Conservation (phyloP, 2,888 invertebrate species). For the Sminthurides aquaticus region DNA sequence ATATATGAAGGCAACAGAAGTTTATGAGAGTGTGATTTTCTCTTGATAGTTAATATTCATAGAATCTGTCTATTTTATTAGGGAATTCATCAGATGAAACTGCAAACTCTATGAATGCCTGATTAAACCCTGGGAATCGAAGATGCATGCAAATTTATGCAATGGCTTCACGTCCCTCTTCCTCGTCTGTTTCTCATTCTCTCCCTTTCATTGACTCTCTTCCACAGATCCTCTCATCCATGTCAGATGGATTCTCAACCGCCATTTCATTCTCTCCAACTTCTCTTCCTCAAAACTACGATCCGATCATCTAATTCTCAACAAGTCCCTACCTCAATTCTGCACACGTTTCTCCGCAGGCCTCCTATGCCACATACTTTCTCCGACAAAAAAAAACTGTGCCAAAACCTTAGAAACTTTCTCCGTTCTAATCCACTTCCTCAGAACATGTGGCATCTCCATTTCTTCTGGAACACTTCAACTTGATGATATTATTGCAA, state of each 20-base stretch:
- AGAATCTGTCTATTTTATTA: conserved; percentile 30
- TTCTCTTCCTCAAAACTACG: conserved; percentile 14
- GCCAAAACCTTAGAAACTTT: too few relatives aligned
- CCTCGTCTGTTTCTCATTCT: conserved; percentile 4
- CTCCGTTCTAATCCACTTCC: too few relatives aligned
- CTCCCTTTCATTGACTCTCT: neutral
- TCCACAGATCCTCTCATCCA: conserved; percentile 14
- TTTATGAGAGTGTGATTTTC: conserved; percentile 27
- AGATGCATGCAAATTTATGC: conserved; percentile 33
- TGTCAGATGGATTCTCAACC: conserved; percentile 24
- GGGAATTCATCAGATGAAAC: conserved; percentile 27
- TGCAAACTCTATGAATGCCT: conserved; percentile 28
- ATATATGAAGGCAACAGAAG: neutral
- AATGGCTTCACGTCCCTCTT: conserved; percentile 23
- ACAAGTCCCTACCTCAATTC: conserved; percentile 20
- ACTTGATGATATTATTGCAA: too few relatives aligned
- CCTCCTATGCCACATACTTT: too few relatives aligned
- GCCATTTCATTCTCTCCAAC: conserved; percentile 19
- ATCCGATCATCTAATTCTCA: conserved; percentile 25
- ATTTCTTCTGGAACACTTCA: too few relatives aligned
- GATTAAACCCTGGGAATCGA: conserved; percentile 32
- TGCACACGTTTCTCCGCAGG: too few relatives aligned
- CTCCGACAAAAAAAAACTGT: too few relatives aligned
- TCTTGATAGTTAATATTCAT: conserved; percentile 31
- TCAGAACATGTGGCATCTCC: too few relatives aligned